phyloP scores from a whole-genome alignment of 2,797 vertebrate species.

The Acanthis flammea region DNA sequence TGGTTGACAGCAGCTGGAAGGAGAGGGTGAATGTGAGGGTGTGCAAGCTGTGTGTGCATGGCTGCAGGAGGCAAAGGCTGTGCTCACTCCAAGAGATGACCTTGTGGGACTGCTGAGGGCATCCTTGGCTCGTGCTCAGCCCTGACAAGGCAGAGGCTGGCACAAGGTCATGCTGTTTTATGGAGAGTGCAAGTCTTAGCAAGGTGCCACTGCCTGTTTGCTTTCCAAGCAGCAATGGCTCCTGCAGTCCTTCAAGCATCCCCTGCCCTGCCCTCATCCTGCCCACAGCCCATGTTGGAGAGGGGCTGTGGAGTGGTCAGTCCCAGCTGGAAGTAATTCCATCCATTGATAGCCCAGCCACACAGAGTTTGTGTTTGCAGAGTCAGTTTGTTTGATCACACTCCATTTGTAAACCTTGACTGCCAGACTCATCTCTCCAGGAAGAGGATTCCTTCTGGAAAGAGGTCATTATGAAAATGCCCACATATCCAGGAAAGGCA shows the following conservation, averaged over 20 bases:
- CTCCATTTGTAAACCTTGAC: neutral
- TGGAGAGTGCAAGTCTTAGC: rapidly evolving
- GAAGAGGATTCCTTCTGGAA: neutral
- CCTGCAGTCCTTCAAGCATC: neutral
- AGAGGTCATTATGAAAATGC: neutral
- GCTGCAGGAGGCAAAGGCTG: neutral
- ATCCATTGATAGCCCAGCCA: neutral
- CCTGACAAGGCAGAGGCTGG: neutral
- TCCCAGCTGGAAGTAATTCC: neutral
- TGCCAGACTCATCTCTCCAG: neutral
- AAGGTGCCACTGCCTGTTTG: neutral
- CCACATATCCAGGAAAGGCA: neutral
- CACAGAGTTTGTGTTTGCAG: neutral
- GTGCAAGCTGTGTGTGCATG: rapidly evolving
- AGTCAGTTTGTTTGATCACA: neutral
- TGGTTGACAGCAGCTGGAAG: neutral
- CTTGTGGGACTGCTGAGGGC: neutral
- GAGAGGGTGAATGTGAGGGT: neutral
- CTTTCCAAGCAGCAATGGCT: neutral
- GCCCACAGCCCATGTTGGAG: neutral
- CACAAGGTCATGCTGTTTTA: neutral
- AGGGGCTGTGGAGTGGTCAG: neutral
- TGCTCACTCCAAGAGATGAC: rapidly evolving
- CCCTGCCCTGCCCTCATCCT: neutral
- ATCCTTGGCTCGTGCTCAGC: neutral